Percentiles rank a stretch among this genome's conserved stretches.
Evolutionary conservation across 2,113 vertebrate genomes (phyloP).

Genomic region (Forbesichthys agassizii): DNA sequence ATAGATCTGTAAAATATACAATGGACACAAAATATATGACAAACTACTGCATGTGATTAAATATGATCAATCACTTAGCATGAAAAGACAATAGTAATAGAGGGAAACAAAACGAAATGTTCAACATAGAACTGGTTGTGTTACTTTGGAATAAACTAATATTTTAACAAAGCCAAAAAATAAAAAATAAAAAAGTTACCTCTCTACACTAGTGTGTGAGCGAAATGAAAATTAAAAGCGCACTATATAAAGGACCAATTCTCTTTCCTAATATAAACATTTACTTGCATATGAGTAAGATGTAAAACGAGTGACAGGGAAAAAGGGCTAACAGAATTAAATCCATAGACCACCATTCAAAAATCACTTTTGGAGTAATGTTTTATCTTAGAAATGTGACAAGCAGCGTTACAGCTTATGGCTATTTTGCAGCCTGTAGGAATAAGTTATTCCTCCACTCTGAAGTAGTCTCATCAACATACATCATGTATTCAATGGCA

Average conservation of each 20-base stretch:
- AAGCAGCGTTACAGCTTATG: constrained; percentile 65
- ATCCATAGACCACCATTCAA: constrained; percentile 18
- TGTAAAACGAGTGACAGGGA: constrained; percentile 5
- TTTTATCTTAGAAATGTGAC: constrained; percentile 59
- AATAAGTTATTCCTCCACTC: constrained; percentile 31
- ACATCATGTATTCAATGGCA: constrained; percentile 54
- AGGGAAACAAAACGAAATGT: not conserved
- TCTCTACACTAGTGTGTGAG: constrained; percentile 30
- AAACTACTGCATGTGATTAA: constrained; percentile 2
- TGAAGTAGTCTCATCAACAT: constrained; percentile 35
- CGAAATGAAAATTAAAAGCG: constrained; percentile 47
- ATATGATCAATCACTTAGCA: constrained; percentile 6
- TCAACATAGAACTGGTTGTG: constrained; percentile 23
- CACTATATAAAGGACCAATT: constrained; percentile 37
- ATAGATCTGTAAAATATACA: constrained; percentile 20
- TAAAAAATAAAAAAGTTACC: constrained; percentile 19
- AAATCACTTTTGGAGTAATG: constrained; percentile 25
- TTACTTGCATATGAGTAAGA: constrained; percentile 62
- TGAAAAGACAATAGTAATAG: not conserved
- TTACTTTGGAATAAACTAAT: constrained; percentile 32
- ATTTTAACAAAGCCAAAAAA: too few relatives aligned
- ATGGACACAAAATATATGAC: constrained; percentile 21
- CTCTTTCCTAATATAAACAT: constrained; percentile 41
- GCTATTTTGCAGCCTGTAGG: constrained; percentile 61
- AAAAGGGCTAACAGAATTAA: constrained; percentile 24